phyloP scores from a whole-genome alignment of 2,888 invertebrate genomes.

The Euplexia lucipara region DNA sequence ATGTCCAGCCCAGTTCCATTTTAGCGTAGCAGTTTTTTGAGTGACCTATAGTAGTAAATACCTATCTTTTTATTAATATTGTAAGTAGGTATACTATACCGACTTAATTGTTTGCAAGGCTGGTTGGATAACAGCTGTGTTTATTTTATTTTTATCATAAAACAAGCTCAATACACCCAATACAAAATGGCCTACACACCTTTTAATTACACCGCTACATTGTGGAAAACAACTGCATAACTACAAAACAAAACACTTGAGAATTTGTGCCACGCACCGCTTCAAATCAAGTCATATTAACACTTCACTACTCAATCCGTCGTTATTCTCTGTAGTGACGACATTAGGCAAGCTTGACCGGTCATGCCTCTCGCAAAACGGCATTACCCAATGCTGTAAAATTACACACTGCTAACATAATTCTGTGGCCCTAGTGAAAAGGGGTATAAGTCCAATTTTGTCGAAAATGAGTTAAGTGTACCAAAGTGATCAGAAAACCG shows the following conservation, averaged over 20 bases:
- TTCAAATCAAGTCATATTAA: constrained; percentile 25
- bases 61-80: too few relatives aligned
- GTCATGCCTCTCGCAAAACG: constrained; percentile 31
- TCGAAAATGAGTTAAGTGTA: too few relatives aligned
- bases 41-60: too few relatives aligned
- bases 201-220: neutral
- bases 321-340: constrained; percentile 34
- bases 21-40: too few relatives aligned
- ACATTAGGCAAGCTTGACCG: constrained; percentile 53
- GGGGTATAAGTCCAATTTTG: too few relatives aligned
- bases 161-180: neutral
- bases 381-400: constrained; percentile 54
- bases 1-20: too few relatives aligned
- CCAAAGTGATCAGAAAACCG: too few relatives aligned
- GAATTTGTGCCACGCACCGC: constrained; percentile 1
- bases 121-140: too few relatives aligned
- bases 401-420: constrained; percentile 56
- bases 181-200: neutral
- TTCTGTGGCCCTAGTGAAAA: too few relatives aligned
- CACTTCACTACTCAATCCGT: constrained; percentile 21
- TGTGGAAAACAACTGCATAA: neutral
- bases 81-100: too few relatives aligned
- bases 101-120: too few relatives aligned
- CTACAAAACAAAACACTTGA: constrained; percentile 6
- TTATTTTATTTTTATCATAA: neutral